Conservation (phyloP, 1,140 invertebrate species). For the Metaphire vulgaris region DNA sequence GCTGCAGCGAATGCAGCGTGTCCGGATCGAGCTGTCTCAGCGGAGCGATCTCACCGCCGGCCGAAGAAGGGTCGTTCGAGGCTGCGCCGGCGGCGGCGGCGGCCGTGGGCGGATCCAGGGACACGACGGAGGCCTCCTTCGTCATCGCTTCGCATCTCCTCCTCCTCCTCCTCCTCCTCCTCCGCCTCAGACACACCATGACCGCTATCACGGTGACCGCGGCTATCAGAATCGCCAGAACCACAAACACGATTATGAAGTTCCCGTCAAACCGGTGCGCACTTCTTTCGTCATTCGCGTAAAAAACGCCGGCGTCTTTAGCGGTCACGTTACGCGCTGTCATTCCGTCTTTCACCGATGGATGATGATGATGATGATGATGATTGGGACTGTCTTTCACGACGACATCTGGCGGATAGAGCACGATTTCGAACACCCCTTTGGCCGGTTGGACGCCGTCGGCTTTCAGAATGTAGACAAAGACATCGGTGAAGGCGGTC, state of each 20-base stretch:
- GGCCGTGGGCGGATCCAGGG: neutral
- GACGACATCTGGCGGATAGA: neutral
- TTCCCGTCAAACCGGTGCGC: neutral
- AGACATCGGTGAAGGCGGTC: neutral
- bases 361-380: too few relatives aligned
- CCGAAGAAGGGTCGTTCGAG: too few relatives aligned
- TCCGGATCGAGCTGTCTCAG: too few relatives aligned
- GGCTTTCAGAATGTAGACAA: constrained; percentile 15
- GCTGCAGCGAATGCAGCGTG: too few relatives aligned
- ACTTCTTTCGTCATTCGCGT: neutral
- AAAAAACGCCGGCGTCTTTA: too few relatives aligned
- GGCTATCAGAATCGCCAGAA: constrained; percentile 7
- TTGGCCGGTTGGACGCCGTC: constrained; percentile 11
- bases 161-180: neutral
- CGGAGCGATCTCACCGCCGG: too few relatives aligned
- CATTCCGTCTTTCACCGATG: neutral
- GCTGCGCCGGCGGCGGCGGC: too few relatives aligned
- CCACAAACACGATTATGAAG: constrained; percentile 17
- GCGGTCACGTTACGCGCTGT: neutral
- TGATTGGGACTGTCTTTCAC: neutral
- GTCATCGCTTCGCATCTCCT: neutral
- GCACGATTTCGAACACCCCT: neutral
- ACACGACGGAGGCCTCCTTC: neutral
- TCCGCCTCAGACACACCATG: constrained; percentile 8
- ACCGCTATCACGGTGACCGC: constrained; percentile 8